These are phyloP conservation scores for Dynastes hyllus DNA, from an alignment of 2,888 invertebrate species.

Conservation along the genomic window DNA sequence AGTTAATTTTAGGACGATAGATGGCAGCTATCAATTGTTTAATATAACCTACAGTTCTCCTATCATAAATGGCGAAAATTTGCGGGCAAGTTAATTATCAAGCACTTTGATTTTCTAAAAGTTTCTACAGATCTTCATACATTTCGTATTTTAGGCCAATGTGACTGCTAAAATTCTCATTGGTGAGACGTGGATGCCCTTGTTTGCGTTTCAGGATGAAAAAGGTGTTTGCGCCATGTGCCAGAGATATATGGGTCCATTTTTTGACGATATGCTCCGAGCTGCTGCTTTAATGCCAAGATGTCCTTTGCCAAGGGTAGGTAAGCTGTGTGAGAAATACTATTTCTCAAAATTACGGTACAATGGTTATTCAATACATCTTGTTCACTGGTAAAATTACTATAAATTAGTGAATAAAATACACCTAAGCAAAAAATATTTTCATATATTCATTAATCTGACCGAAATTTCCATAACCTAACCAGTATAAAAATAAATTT, in stretches of 20 bases:
- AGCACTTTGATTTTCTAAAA: not conserved
- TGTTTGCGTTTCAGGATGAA: constrained; percentile 16
- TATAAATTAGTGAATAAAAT: too few species aligned
- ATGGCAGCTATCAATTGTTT: constrained; percentile 14
- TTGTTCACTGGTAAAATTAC: too few species aligned
- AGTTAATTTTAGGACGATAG: constrained; percentile 9
- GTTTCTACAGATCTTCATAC: not conserved
- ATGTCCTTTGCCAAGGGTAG: constrained; percentile 35
- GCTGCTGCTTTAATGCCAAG: constrained; percentile 3
- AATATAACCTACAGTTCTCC: constrained; percentile 21
- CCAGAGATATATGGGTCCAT: constrained; percentile 13
- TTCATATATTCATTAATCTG: too few species aligned
- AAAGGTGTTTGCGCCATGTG: constrained; percentile 13
- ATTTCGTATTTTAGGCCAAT: constrained; percentile 20
- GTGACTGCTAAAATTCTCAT: not conserved
- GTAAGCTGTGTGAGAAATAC: not conserved
- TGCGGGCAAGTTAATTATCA: not conserved
- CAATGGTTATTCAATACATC: too few species aligned
- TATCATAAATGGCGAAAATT: constrained; percentile 35
- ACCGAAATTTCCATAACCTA: too few species aligned
- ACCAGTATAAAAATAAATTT: too few species aligned
- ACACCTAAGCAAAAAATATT: too few species aligned
- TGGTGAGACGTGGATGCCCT: not conserved
- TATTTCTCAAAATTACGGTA: too few species aligned
- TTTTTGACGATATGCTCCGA: constrained; percentile 3